Base-by-base conservation (phyloP, 2,113 vertebrate genomes). In the Takifugu bimaculatus region DNA sequence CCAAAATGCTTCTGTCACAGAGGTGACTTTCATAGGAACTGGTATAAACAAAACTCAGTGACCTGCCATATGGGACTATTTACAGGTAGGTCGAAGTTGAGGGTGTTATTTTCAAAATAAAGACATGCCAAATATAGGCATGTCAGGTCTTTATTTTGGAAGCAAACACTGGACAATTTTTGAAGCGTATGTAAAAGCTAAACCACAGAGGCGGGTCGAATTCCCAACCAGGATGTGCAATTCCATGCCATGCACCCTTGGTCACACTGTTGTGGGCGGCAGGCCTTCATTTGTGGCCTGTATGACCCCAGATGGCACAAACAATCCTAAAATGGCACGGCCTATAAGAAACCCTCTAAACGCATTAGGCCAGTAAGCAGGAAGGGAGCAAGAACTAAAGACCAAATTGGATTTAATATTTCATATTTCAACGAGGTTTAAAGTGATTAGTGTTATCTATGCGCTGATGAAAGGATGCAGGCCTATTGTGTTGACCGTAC, bases 41-140 rank as follows among this genome's bases (percentile, higher is more conserved):
- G 42, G 44, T 56, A 54, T 69, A 65, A 74, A 74, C 74, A 42
- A 48, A 57, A 59, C 39, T 43, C 48, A 52, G 49, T 44, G 32
- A 62, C 53, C 55, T 45, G 56, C 45, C 39, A 50, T 13, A 44
- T 51, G 14, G 7, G 57, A 44, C 26, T 42, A 26, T 61, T 26
- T 57, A 45, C 44, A 14, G 44, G 2, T 45, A 74, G 78, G 68
- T 52, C 71, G 10, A 6, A 57, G 62, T 75, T 65, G 42, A 26
- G 3, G 5, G 49, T 29, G 25, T 42, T 72, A 72, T 61, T 78
- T 76, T 72, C 68, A 80, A 75, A 84, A 84, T 74, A 85, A 65
- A 77, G 57, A 53, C 62, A 65, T 50, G 56, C 43, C 52, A 57
- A 67, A 60, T 60, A 50, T 25, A 50, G 51, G 32, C 57, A 10